Evolutionary conservation across 2,113 vertebrate genomes (phyloP), one percentile per base, ranked within the genome.

Genomic region (Grammatotria lemairii): DNA sequence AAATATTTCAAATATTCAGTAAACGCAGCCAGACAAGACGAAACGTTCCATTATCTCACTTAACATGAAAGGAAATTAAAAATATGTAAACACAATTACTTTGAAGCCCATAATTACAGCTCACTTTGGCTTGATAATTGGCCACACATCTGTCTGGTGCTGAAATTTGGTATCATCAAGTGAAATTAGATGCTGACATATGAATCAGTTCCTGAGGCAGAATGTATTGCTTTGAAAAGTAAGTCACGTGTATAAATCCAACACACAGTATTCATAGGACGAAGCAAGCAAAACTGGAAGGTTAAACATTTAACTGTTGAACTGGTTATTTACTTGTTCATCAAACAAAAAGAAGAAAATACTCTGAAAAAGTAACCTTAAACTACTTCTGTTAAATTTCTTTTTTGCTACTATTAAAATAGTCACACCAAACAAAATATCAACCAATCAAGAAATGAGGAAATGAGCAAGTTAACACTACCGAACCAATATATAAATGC

Each of bases 51-150:
- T 78, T 78, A 78, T 51, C 45, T 78, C 73, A 78, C 9, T 51
- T 51, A 51, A 49, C 17, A n/a, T 31, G 26, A 51, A 78, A 51
- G 45, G 45, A 51, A 78, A 78, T 78, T 51, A 78, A 78, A 51
- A 78, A 78, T 51, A 78, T 51, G 73, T 78, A 78, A 78, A 78
- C 45, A 78, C 14, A 78, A 78, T 78, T 78, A 51, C 7, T 78
- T 2, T 3, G 45, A 51, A 19, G 4, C 2, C 1, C 47, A 78
- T 78, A 51, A 78, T 78, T 78, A 78, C 26, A 78, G 42, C 73
- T 78, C 45, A 78, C 42, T 78, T 49, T 78, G 26, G 26, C 23
- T 28, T 78, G 45, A 78, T 51, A 49, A 78, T 51, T 78, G 73
- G 26, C 73, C 42, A 31, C 42, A 78, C 16, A 49, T 78, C 45